Conservation (phyloP, 2,113 vertebrate species). For the Otus sunia region DNA sequence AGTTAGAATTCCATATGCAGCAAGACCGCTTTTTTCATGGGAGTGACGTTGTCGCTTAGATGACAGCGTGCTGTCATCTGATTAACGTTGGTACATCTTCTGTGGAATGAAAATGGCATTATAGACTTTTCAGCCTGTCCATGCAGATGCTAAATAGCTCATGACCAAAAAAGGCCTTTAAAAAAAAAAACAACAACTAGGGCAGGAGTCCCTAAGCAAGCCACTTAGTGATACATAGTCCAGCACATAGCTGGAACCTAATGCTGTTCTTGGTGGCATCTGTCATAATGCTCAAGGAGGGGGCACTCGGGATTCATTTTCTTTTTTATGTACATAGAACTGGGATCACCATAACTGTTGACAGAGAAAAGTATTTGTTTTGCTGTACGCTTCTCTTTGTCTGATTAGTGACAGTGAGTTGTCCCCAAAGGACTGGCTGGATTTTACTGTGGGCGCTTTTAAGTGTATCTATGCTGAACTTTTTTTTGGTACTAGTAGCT, state of each 20-base stretch:
- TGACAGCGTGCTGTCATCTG: background rate
- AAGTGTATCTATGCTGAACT: background rate
- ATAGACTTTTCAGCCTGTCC: background rate
- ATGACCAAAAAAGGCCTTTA: background rate
- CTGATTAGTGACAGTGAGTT: background rate
- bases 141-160: background rate
- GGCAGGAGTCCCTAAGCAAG: background rate
- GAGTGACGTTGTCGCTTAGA: background rate
- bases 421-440: background rate
- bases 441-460: background rate
- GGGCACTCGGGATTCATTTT: background rate
- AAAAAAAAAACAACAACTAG: background rate
- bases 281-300: background rate
- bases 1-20: background rate
- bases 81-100: accelerated
- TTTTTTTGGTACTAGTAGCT: background rate
- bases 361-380: background rate
- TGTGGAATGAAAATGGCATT: background rate
- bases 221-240: background rate
- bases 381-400: background rate
- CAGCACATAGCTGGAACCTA: background rate
- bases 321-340: background rate
- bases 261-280: background rate
- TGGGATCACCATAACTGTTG: background rate
- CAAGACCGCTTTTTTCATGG: background rate